phyloP scores from a whole-genome alignment of 2,888 invertebrate species.

The Ichneumoninae sp. region DNA sequence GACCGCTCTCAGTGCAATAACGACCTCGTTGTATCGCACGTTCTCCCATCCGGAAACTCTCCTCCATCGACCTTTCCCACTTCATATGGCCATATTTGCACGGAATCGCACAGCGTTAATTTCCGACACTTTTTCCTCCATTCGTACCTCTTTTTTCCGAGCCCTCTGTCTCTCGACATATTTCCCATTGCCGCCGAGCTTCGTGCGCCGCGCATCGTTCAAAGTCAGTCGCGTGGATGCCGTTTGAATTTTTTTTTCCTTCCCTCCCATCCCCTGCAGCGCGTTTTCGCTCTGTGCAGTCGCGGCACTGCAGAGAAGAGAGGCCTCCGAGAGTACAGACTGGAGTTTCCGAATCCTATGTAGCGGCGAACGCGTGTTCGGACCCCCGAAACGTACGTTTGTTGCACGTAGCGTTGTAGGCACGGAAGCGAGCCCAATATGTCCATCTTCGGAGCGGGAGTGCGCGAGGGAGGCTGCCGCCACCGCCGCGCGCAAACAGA shows the following conservation, averaged over 20 bases:
- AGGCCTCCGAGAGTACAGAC: not conserved
- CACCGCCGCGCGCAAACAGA: constrained; percentile 81
- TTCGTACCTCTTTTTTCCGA: constrained; percentile 6
- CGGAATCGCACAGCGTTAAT: constrained; percentile 24
- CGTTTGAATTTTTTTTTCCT: constrained; percentile 58
- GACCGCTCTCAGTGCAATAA: constrained; percentile 20
- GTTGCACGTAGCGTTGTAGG: constrained; percentile 28
- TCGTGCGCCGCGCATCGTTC: constrained; percentile 58
- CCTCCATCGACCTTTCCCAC: constrained; percentile 17
- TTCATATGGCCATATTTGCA: constrained; percentile 41
- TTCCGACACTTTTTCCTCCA: constrained; percentile 34
- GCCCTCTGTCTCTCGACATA: constrained; percentile 42
- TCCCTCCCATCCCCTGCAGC: constrained; percentile 41
- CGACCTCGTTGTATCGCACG: constrained; percentile 16
- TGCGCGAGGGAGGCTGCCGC: constrained; percentile 67
- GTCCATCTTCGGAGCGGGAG: constrained; percentile 82
- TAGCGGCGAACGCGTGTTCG: constrained; percentile 44
- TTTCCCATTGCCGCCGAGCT: constrained; percentile 63
- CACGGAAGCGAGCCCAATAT: constrained; percentile 76
- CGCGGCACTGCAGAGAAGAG: constrained; percentile 13
- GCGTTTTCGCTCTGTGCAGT: constrained; percentile 47
- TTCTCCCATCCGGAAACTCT: constrained; percentile 12
- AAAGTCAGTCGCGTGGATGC: constrained; percentile 64
- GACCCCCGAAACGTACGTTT: constrained; percentile 55
- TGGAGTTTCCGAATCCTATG: constrained; percentile 41